A percentile compares a stretch with the other conserved stretches of the same genome.
phyloP scores from a whole-genome alignment of 2,888 invertebrate genomes.

The Scaeva pyrastri region DNA sequence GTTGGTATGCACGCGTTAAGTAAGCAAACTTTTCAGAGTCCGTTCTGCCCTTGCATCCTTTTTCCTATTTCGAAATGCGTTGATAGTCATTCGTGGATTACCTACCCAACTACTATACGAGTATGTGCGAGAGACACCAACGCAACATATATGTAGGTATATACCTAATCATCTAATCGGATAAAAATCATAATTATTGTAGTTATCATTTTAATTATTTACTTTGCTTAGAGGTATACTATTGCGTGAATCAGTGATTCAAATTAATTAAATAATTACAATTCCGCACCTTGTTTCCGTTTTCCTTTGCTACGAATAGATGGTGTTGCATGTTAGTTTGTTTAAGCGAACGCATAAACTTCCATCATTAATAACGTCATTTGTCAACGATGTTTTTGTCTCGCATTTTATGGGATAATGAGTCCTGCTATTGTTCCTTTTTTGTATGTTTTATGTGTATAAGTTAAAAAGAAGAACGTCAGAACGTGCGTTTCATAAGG shows the following conservation, averaged over 20 bases:
- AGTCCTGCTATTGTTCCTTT: conserved; percentile 56
- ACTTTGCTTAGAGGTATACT: conserved; percentile 58
- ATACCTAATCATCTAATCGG: conserved; percentile 80
- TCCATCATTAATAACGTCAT: conserved; percentile 75
- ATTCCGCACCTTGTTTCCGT: conserved; percentile 70
- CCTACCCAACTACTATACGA: too few relatives aligned
- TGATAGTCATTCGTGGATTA: conserved; percentile 41
- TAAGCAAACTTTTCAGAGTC: conserved; percentile 39
- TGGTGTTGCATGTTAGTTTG: conserved; percentile 28
- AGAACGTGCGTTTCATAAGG: conserved; percentile 35
- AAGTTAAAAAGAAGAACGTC: conserved; percentile 45
- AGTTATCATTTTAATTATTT: conserved; percentile 83
- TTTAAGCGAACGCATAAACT: conserved; percentile 60
- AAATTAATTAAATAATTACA: conserved; percentile 76
- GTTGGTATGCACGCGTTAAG: conserved; percentile 63
- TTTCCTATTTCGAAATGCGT: conserved; percentile 44
- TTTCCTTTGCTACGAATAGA: conserved; percentile 21
- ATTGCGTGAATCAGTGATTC: conserved; percentile 75
- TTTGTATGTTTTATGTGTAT: not conserved
- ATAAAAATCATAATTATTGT: conserved; percentile 84
- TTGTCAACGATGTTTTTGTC: conserved; percentile 73
- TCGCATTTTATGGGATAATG: conserved; percentile 73
- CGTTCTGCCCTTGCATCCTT: conserved; percentile 32
- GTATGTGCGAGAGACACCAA: conserved; percentile 30
- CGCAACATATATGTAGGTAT: not conserved